Base-by-base conservation (phyloP, 2,113 vertebrate species). In the Calypte anna region DNA sequence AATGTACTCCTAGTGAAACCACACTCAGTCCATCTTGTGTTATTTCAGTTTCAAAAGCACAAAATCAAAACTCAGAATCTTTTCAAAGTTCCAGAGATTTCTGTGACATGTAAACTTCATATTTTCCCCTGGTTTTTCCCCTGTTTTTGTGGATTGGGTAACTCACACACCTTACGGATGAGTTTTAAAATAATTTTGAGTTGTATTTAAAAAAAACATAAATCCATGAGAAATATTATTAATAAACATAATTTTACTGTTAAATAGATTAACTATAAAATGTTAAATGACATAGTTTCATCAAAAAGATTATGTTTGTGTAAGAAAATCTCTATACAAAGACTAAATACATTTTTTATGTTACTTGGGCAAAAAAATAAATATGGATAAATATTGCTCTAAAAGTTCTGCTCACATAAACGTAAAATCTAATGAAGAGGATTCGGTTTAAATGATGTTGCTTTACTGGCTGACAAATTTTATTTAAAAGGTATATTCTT, bases 391-490 rank as follows among this genome's bases (percentile, higher is more conserved):
- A 74, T 78, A 55, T 10, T 67, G 19, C 4, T 28, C 8, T 44
- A 38, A 72, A 64, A n/a, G 4, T 69, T 93, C 13, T 9, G 3
- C 23, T 43, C 7, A 61, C 3, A 33, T 46, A 43, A 15, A 33
- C 25, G 22, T 28, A 82, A 82, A 88, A 82, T 48, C 13, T 44
- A 50, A 46, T 13, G 24, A 51, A 84, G 31, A 64, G 4, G 5
- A 33, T 78, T 57, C 58, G 7, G n/a, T 95, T 93, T 86, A 79
- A 68, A 76, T 94, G 53, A 63, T 13, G 5, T 66, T 70, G 58
- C 50, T 95, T 87, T 93, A 87, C 73, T 80, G 59, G 33, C 83
- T 72, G 68, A 96, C 38, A 87, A 87, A 86, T 82, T 87, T 88
- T 75, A 73, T 87, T 75, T 64, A 89, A 66, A 21, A 84, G 23